Evolutionary conservation across 1,140 invertebrate species (phyloP).

Genomic region (Hypothenemus hampei): DNA sequence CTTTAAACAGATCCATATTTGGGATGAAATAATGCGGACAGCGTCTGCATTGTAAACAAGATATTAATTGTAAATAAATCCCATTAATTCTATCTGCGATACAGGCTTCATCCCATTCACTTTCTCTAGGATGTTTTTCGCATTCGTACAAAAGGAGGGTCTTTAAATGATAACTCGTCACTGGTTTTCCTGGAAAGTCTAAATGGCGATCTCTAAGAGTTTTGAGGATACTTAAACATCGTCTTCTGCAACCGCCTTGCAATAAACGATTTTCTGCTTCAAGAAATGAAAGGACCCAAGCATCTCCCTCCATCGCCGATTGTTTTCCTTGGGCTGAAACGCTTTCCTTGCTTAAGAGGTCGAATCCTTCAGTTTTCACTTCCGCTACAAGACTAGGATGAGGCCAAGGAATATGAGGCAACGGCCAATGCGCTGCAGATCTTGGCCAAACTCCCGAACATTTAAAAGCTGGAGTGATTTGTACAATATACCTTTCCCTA

Average conservation of each 20-base stretch:
- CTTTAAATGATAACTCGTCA: constrained; percentile 84
- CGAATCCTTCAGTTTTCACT: constrained; percentile 91
- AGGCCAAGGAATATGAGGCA: constrained; percentile 84
- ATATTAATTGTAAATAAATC: constrained; percentile 92
- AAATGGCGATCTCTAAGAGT: constrained; percentile 85
- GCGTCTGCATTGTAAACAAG: constrained; percentile 86
- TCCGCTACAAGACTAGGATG: constrained; percentile 84
- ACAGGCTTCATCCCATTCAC: constrained; percentile 88
- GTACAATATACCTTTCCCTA: constrained; percentile 84
- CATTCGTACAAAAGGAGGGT: constrained; percentile 89
- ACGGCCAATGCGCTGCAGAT: constrained; percentile 89
- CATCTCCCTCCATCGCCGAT: constrained; percentile 90
- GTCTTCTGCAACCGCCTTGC: constrained; percentile 68
- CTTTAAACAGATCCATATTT: constrained; percentile 83
- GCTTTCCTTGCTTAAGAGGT: constrained; percentile 84
- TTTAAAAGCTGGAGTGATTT: constrained; percentile 92
- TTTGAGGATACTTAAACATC: constrained; percentile 83
- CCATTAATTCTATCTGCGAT: constrained; percentile 89
- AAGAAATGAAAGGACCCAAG: constrained; percentile 87
- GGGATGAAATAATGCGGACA: constrained; percentile 92
- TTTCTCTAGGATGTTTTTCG: constrained; percentile 88
- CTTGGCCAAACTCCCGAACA: constrained; percentile 91
- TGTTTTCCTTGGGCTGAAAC: constrained; percentile 76
- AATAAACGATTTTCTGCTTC: constrained; percentile 84
- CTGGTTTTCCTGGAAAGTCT: constrained; percentile 81